phyloP scores from a whole-genome alignment of 2,113 vertebrate genomes.

The Eptatretus burgeri region DNA sequence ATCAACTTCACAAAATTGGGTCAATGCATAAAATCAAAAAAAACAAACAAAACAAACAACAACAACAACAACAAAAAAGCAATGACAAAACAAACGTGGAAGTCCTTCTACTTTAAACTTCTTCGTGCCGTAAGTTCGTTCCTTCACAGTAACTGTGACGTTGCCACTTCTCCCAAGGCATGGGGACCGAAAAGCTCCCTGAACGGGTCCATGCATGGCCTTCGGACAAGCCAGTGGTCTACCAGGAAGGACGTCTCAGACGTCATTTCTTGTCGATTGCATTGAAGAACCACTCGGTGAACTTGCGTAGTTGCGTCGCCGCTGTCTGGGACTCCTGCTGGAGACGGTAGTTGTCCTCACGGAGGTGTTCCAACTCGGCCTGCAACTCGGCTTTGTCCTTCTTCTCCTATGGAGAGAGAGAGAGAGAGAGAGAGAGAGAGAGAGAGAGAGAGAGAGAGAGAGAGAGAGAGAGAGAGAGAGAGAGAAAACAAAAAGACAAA shows the following conservation, averaged over 20 bases:
- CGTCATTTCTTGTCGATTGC: conserved; percentile 50
- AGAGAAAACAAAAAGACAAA: too few species aligned
- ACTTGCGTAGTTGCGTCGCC: conserved; percentile 63
- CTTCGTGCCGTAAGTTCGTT: too few species aligned
- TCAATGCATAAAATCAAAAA: too few species aligned
- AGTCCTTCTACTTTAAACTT: too few species aligned
- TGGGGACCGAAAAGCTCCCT: too few species aligned
- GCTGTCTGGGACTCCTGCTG: conserved; percentile 80
- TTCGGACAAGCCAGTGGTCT: not conserved
- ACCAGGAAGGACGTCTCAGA: not conserved
- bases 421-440: not conserved
- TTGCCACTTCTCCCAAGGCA: too few species aligned
- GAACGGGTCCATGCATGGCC: too few species aligned
- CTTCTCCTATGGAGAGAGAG: conserved; percentile 35
- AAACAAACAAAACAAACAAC: too few species aligned
- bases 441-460: not conserved
- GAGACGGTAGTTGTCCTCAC: conserved; percentile 70
- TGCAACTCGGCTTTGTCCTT: conserved; percentile 81
- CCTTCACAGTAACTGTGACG: too few species aligned
- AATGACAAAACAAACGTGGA: too few species aligned
- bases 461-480: not conserved
- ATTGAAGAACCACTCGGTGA: conserved; percentile 91
- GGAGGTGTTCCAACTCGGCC: conserved; percentile 67
- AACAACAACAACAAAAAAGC: too few species aligned
- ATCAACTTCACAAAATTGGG: too few species aligned